A percentile compares a stretch with the other conserved stretches of the same genome.
Evolutionary conservation across 2,113 vertebrate genomes (phyloP).

Genomic region (Coregonus clupeaformis): DNA sequence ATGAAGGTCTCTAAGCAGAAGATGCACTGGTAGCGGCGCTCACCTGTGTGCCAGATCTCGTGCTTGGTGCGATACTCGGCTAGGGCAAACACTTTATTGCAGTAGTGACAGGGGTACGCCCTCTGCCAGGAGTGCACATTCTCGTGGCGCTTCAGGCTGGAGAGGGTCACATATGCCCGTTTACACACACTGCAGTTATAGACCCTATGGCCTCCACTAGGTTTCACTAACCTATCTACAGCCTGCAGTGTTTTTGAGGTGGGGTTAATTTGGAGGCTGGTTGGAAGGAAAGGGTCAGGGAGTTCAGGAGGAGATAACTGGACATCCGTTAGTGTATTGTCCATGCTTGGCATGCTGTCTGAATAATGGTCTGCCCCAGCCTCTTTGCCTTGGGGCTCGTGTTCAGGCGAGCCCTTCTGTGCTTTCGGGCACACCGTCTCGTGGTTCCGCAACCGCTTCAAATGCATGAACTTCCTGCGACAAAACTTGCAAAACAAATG

Average conservation of each 20-base stretch:
- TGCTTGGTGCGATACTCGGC: constrained; percentile 97
- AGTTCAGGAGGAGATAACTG: constrained; percentile 32
- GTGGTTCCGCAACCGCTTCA: constrained; percentile 85
- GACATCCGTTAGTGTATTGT: neutral
- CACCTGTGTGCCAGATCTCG: constrained; percentile 98
- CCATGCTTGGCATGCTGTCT: constrained; percentile 18
- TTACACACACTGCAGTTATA: constrained; percentile 93
- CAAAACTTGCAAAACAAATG: constrained; percentile 89
- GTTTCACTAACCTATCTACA: constrained; percentile 78
- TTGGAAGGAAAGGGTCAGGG: constrained; percentile 27
- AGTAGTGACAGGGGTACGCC: constrained; percentile 97
- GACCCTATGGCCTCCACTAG: constrained; percentile 80
- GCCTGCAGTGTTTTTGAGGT: constrained; percentile 50
- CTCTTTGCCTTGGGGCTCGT: constrained; percentile 46
- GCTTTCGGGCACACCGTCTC: constrained; percentile 80
- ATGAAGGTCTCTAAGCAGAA: constrained; percentile 98
- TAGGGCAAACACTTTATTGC: constrained; percentile 96
- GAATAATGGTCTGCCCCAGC: constrained; percentile 30
- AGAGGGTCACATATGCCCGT: constrained; percentile 91
- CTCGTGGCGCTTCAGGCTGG: constrained; percentile 93
- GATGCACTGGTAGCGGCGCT: constrained; percentile 96
- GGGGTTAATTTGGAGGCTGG: constrained; percentile 27
- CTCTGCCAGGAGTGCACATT: constrained; percentile 98
- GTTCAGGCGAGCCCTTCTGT: constrained; percentile 45
- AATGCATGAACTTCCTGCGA: constrained; percentile 87